phyloP scores from a whole-genome alignment of 2,888 invertebrate genomes.

The Cerceris ruficornis region DNA sequence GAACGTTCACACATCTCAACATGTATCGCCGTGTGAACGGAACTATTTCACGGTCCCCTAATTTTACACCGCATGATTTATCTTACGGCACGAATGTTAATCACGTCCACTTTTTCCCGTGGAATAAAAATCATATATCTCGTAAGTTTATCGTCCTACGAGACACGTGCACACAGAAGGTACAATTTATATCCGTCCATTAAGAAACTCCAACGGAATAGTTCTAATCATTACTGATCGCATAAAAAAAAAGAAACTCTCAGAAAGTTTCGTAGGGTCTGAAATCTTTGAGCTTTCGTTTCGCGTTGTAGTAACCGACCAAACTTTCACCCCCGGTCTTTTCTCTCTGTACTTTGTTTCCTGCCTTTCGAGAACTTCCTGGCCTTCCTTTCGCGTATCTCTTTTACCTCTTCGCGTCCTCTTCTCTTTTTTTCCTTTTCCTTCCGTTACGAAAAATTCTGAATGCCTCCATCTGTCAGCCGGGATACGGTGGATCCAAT shows the following conservation, averaged over 20 bases:
- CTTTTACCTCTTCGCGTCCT: constrained; percentile 12
- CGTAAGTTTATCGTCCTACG: background rate
- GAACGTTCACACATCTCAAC: constrained; percentile 23
- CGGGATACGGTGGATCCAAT: constrained; percentile 56
- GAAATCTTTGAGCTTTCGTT: background rate
- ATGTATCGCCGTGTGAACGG: constrained; percentile 13
- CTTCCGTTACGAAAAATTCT: constrained; percentile 15
- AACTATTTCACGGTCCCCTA: constrained; percentile 27
- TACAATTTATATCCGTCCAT: background rate
- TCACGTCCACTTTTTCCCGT: constrained; percentile 13
- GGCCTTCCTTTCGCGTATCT: background rate
- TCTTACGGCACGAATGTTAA: constrained; percentile 42
- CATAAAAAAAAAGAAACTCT: background rate
- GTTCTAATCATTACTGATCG: background rate
- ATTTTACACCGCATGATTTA: constrained; percentile 49
- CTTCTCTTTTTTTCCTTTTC: constrained; percentile 1
- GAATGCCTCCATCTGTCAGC: constrained; percentile 42
- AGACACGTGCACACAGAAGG: background rate
- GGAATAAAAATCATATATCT: constrained; percentile 3
- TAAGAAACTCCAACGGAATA: background rate
- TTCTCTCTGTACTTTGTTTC: constrained; percentile 27
- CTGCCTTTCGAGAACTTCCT: constrained; percentile 46
- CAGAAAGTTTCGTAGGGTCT: background rate
- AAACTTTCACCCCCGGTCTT: constrained; percentile 28
- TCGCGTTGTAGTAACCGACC: background rate